Evolutionary conservation across 2,888 invertebrate species (phyloP), one percentile per base, ranked within the genome.

Genomic region (Troglohyphantes excavatus): DNA sequence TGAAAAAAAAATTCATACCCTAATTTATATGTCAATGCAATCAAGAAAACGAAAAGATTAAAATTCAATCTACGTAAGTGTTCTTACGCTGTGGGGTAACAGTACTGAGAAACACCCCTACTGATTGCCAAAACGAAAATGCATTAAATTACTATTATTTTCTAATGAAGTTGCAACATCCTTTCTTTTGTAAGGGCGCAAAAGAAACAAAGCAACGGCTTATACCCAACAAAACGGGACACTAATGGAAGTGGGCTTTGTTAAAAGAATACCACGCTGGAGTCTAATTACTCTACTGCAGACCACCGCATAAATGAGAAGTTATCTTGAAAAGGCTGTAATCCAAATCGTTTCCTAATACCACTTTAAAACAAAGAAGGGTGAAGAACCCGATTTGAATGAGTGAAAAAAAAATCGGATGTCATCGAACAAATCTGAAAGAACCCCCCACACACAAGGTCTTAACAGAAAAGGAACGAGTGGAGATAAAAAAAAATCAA

Each of bases 321-420:
- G 39, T 39, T 13, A 39, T 39, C 7, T 39, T 39, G 9, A 39
- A 39, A 39, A 39, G 39, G 5, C 23, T 23, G 33, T 73, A 73
- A 75, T 84, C 23, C 53, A 75, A 53, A 61, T 67, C 43, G 67
- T 53, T 84, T 75, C 75, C 26, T 76, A 29, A 67, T 33, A 27
- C 26, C 17, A 63, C 21, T 19, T 65, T 39, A 65, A 79, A 87
- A 87, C 46, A 72, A 83, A 39, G 19, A 76, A 46, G 61, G 76
- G 63, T 87, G 72, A 87, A 87, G 65, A 73, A 87, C 87, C 79
- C 46, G n/a, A 19, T 39, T 43, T 72, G 78, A 79, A 72, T 70
- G 53, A 43, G 7, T 39, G 43, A 79, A 79, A 76, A 65, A 67
- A 84, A 43, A 27, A 61, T 70, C 59, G 59, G 39, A 43, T n/a